phyloP scores from a whole-genome alignment of 1,140 invertebrate species.

The Cecropterus lyciades region DNA sequence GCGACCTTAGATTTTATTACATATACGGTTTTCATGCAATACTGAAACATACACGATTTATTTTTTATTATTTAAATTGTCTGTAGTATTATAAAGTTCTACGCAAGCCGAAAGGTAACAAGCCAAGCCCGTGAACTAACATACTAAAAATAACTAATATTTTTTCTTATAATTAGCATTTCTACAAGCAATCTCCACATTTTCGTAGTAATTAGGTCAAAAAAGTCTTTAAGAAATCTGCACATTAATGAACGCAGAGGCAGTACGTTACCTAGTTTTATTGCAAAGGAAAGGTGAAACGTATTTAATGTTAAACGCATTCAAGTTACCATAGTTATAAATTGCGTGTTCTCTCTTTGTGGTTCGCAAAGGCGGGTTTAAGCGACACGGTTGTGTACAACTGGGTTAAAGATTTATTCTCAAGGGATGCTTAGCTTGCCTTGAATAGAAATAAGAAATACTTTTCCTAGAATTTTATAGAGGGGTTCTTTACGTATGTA shows the following conservation, averaged over 20 bases:
- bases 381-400: constrained; percentile 26
- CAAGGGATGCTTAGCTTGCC: constrained; percentile 24
- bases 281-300: constrained; percentile 5
- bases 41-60: too few species aligned
- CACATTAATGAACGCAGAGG: background rate
- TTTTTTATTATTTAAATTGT: too few species aligned
- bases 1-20: too few species aligned
- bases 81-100: too few species aligned
- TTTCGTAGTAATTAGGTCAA: too few species aligned
- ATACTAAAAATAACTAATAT: too few species aligned
- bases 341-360: constrained; percentile 25
- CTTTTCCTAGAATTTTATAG: constrained; percentile 16
- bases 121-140: too few species aligned
- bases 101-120: too few species aligned
- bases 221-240: background rate
- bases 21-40: too few species aligned
- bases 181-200: too few species aligned
- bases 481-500: constrained; percentile 4
- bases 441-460: constrained; percentile 28
- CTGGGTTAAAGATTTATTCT: constrained; percentile 28
- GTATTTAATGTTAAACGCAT: constrained; percentile 23
- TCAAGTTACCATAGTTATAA: constrained; percentile 22
- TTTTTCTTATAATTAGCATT: too few species aligned
- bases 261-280: constrained; percentile 4
- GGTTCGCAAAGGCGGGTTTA: constrained; percentile 24